These are phyloP conservation scores for Trachops cirrhosus DNA, from an alignment of 2,797 vertebrate genomes.

Conservation along the genomic window DNA sequence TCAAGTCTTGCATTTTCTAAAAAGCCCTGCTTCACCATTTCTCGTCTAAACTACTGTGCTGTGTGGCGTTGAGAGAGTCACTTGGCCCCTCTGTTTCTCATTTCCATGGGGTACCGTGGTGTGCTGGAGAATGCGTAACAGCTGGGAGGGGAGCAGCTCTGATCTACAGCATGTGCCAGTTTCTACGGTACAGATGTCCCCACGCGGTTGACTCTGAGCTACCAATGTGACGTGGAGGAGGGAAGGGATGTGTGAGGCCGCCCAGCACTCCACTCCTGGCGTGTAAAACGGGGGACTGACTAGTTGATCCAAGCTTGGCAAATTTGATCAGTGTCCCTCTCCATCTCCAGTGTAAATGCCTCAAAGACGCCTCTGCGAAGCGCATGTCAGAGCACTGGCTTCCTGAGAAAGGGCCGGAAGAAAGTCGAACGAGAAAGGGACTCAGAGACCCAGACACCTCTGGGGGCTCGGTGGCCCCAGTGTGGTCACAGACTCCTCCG, in stretches of 20 bases:
- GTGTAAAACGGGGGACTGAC: not conserved
- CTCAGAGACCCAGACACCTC: not conserved
- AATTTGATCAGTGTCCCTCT: not conserved
- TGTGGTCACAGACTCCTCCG: not conserved
- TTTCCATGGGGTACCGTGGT: not conserved
- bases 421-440: not conserved
- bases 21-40: not conserved
- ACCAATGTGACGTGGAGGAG: accelerated
- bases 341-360: not conserved
- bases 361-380: not conserved
- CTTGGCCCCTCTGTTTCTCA: not conserved
- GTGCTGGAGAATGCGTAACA: not conserved
- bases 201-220: not conserved
- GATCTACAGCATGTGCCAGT: not conserved
- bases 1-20: not conserved
- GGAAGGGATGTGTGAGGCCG: not conserved
- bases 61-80: not conserved
- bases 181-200: not conserved
- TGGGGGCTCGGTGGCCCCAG: not conserved
- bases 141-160: not conserved
- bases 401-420: not conserved
- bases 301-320: not conserved
- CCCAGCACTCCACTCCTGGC: accelerated
- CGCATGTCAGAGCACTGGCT: not conserved
- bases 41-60: not conserved